Conservation (phyloP, 2,797 vertebrate genomes). For the Trachops cirrhosus region DNA sequence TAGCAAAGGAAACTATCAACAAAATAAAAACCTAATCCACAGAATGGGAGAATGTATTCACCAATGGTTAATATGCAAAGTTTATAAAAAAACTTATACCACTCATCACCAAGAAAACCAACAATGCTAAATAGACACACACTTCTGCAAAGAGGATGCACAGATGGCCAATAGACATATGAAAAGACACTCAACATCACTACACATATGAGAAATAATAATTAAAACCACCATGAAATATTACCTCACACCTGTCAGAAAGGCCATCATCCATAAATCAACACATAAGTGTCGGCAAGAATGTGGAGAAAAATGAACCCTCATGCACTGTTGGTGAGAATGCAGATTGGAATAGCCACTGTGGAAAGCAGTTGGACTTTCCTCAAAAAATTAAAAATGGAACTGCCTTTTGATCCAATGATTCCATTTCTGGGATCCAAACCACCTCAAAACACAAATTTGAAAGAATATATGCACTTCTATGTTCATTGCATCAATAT, state of each 20-base stretch:
- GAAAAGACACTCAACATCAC: no score
- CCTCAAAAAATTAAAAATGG: not conserved
- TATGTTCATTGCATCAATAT: not conserved
- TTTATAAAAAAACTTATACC: no score
- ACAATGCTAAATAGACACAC: no score
- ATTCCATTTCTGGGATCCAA: not conserved
- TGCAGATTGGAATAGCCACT: not conserved
- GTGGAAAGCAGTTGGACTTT: not conserved
- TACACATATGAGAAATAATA: no score
- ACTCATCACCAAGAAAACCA: no score
- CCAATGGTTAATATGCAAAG: no score
- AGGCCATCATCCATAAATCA: not conserved
- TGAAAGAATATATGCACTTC: not conserved
- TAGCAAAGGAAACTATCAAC: no score
- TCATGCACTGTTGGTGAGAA: not conserved
- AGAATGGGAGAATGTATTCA: no score
- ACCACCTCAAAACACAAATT: not conserved
- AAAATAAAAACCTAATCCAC: no score
- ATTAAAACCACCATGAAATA: no score
- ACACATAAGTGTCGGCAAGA: not conserved
- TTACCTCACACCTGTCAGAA: not conserved
- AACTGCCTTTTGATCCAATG: not conserved
- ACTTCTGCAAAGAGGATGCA: no score
- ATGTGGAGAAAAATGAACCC: not conserved
- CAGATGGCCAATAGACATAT: no score